These are phyloP conservation scores for Thamnaconus septentrionalis DNA, from an alignment of 2,113 vertebrate genomes.

Conservation along the genomic window DNA sequence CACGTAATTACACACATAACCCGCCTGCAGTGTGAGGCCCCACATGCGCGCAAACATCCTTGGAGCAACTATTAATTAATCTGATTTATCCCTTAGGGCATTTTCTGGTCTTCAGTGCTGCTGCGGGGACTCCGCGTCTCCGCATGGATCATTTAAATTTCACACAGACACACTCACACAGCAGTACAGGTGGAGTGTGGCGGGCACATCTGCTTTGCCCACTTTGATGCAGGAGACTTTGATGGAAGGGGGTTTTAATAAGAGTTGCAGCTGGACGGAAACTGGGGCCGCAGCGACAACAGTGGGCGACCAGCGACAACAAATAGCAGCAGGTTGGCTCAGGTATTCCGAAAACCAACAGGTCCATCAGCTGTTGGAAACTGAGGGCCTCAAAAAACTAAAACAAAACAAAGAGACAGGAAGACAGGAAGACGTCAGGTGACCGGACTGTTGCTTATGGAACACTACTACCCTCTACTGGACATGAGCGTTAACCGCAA, in stretches of 20 bases:
- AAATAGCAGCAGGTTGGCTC: no score
- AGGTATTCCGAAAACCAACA: constrained; percentile 1
- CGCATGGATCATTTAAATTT: constrained; percentile 53
- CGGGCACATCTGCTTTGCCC: constrained; percentile 16
- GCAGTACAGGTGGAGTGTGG: not conserved
- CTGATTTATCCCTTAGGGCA: constrained; percentile 1
- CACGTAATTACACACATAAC: constrained; percentile 14
- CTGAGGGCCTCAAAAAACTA: no score
- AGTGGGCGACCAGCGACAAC: not conserved
- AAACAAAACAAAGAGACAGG: not conserved
- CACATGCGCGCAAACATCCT: constrained; percentile 14
- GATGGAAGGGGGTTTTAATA: constrained; percentile 21
- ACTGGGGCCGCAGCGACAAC: constrained; percentile 11
- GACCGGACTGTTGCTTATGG: constrained; percentile 8
- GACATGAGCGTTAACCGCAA: constrained; percentile 26
- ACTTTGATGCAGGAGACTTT: constrained; percentile 24
- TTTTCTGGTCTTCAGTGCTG: constrained; percentile 30
- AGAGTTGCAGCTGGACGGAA: constrained; percentile 20
- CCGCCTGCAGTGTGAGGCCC: not conserved
- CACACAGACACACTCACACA: constrained; percentile 1
- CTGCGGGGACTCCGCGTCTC: constrained; percentile 13
- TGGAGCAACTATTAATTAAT: constrained; percentile 25
- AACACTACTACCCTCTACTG: constrained; percentile 64
- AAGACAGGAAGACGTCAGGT: not conserved
- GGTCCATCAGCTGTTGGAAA: constrained; percentile 35